Conservation (phyloP, 1,140 invertebrate genomes). For the Drosophila busckii region DNA sequence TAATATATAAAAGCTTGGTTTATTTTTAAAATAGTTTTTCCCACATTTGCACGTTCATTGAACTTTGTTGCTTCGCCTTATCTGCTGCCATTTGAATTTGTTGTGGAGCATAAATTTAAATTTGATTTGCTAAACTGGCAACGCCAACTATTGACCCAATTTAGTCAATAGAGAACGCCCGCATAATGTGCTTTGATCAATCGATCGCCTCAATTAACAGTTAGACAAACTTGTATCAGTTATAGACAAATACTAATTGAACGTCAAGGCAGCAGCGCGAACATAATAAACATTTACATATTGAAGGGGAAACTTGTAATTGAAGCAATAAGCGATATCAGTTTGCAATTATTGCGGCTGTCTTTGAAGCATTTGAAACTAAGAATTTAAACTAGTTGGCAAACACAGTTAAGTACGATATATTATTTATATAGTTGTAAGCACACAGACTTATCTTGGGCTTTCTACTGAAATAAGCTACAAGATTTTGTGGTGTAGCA, state of each 20-base stretch:
- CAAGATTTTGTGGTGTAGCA: constrained; percentile 40
- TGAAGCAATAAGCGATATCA: neutral
- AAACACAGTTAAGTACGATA: too few relatives aligned
- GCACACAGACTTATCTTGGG: too few relatives aligned
- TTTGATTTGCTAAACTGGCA: constrained; percentile 49
- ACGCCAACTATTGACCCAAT: constrained; percentile 37
- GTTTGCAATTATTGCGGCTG: neutral
- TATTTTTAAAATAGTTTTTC: too few relatives aligned
- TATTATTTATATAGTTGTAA: too few relatives aligned
- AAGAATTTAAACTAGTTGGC: too few relatives aligned
- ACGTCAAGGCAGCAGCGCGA: constrained; percentile 11
- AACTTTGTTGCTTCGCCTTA: constrained; percentile 2
- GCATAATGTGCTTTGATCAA: constrained; percentile 13
- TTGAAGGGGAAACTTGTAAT: neutral
- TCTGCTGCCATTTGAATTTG: neutral
- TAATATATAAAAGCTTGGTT: too few relatives aligned
- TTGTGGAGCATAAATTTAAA: constrained; percentile 14
- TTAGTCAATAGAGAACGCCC: constrained; percentile 19
- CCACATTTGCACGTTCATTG: constrained; percentile 14
- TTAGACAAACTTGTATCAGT: constrained; percentile 19
- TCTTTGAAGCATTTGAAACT: constrained; percentile 4
- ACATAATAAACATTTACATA: neutral
- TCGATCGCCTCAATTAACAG: constrained; percentile 39
- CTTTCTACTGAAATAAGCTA: constrained; percentile 37
- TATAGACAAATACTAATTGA: constrained; percentile 35